Conservation (phyloP, 1,140 invertebrate species). For the Ephestia elutella region DNA sequence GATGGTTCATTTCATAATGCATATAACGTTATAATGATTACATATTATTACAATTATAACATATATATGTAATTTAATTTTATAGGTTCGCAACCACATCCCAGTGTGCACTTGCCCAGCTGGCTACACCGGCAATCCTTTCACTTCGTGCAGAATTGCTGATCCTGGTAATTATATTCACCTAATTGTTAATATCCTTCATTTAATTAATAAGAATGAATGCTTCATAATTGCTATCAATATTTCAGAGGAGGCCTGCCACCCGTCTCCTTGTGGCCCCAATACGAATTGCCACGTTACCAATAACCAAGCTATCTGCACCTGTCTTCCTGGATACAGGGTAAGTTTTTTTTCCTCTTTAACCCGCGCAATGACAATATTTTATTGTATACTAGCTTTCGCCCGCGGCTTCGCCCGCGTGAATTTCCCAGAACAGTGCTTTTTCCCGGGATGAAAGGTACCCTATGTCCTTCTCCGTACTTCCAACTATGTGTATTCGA, state of each 20-base stretch:
- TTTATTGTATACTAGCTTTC: not conserved
- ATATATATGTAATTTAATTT: too few species aligned
- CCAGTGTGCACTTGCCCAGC: conserved; percentile 88
- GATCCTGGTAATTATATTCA: conserved; percentile 74
- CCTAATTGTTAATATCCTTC: too few species aligned
- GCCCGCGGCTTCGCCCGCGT: too few species aligned
- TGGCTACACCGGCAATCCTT: conserved; percentile 89
- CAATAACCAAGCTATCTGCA: conserved; percentile 84
- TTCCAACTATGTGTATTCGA: too few species aligned
- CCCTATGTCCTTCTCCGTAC: too few species aligned
- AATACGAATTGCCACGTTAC: conserved; percentile 87
- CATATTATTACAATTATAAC: too few species aligned
- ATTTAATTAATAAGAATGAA: too few species aligned
- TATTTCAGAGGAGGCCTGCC: conserved; percentile 82
- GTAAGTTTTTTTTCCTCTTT: conserved; percentile 33
- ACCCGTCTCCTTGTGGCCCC: conserved; percentile 84
- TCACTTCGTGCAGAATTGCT: conserved; percentile 76
- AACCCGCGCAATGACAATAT: not conserved
- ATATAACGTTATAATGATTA: too few species aligned
- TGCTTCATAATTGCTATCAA: too few species aligned
- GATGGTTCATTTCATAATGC: too few species aligned
- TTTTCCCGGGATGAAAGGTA: too few species aligned
- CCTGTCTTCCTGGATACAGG: conserved; percentile 81
- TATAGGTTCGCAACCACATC: conserved; percentile 82
- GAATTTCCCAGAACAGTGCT: too few species aligned